Evolutionary conservation across 2,888 invertebrate species (phyloP).

Genomic region (Erannis defoliaria): DNA sequence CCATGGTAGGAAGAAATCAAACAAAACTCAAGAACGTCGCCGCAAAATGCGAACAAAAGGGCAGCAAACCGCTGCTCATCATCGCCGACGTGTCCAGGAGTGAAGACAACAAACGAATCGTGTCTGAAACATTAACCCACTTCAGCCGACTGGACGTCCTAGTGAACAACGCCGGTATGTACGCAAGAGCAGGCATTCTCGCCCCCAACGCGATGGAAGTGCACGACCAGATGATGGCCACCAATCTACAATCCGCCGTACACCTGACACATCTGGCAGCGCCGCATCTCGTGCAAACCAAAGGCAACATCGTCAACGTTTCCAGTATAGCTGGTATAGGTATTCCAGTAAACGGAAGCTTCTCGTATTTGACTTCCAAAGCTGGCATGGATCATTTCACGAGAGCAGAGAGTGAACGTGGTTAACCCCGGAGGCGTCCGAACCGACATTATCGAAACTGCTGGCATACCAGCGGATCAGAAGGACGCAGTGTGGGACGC

Average conservation of each 20-base stretch:
- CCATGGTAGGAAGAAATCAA: constrained; percentile 49
- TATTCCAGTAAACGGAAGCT: constrained; percentile 4
- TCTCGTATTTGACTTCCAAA: constrained; percentile 46
- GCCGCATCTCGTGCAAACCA: constrained; percentile 47
- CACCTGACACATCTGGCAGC: constrained; percentile 42
- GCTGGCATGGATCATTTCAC: constrained; percentile 53
- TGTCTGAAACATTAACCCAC: constrained; percentile 3
- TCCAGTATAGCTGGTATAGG: constrained; percentile 38
- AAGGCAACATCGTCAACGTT: constrained; percentile 91
- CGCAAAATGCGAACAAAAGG: constrained; percentile 12
- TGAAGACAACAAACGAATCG: constrained; percentile 18
- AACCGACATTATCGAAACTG: constrained; percentile 17
- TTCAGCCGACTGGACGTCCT: constrained; percentile 41
- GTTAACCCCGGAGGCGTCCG: constrained; percentile 47
- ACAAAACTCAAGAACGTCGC: constrained; percentile 42
- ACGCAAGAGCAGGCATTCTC: constrained; percentile 1
- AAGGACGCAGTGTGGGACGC: neutral
- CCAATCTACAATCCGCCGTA: constrained; percentile 40
- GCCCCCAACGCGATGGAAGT: constrained; percentile 29
- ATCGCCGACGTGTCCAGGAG: constrained; percentile 16
- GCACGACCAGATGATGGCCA: constrained; percentile 35
- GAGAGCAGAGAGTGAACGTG: constrained; percentile 81
- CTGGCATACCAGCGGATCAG: neutral
- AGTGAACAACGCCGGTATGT: constrained; percentile 44
- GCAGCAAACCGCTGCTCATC: constrained; percentile 16